Evolutionary conservation across 2,888 invertebrate genomes (phyloP).

Genomic region (Parelbella ahira): DNA sequence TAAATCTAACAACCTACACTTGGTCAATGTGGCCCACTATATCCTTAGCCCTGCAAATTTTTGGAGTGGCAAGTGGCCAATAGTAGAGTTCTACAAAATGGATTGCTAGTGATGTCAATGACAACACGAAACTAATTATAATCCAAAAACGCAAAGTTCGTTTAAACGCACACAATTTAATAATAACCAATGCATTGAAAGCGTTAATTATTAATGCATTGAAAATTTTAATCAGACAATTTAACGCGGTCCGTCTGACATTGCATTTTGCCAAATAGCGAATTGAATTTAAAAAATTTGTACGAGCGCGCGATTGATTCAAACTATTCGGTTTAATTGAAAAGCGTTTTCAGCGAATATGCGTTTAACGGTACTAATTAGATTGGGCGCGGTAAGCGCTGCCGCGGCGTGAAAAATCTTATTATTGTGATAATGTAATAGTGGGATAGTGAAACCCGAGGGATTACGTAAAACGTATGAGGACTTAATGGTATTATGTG

Average conservation of each 20-base stretch:
- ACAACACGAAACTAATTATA: too few relatives aligned
- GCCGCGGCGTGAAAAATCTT: slow-evolving; percentile 42
- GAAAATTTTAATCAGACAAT: slow-evolving; percentile 24
- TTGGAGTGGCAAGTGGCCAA: too few relatives aligned
- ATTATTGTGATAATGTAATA: slow-evolving; percentile 38
- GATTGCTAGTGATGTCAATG: too few relatives aligned
- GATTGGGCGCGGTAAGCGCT: slow-evolving; percentile 47
- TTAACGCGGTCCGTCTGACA: slow-evolving; percentile 13
- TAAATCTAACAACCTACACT: too few relatives aligned
- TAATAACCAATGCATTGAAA: slow-evolving; percentile 24
- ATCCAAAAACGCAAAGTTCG: too few relatives aligned
- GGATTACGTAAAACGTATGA: slow-evolving; percentile 22
- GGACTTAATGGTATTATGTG: slow-evolving; percentile 8
- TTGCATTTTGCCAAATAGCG: slow-evolving; percentile 25
- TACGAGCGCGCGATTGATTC: slow-evolving; percentile 37
- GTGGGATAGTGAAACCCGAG: slow-evolving; percentile 22
- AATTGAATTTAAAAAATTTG: slow-evolving; percentile 23
- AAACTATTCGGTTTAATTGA: slow-evolving; percentile 66
- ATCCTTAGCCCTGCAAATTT: too few relatives aligned
- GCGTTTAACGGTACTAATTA: slow-evolving; percentile 59
- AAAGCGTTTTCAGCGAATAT: slow-evolving; percentile 48
- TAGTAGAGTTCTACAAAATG: too few relatives aligned
- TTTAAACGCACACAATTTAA: slow-evolving; percentile 15
- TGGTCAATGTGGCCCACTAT: too few relatives aligned
- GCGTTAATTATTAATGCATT: slow-evolving; percentile 24